A percentile compares a stretch with the other conserved stretches of the same genome.
Evolutionary conservation across 1,140 invertebrate species (phyloP).

Genomic region (Trachymyrmex septentrionalis): DNA sequence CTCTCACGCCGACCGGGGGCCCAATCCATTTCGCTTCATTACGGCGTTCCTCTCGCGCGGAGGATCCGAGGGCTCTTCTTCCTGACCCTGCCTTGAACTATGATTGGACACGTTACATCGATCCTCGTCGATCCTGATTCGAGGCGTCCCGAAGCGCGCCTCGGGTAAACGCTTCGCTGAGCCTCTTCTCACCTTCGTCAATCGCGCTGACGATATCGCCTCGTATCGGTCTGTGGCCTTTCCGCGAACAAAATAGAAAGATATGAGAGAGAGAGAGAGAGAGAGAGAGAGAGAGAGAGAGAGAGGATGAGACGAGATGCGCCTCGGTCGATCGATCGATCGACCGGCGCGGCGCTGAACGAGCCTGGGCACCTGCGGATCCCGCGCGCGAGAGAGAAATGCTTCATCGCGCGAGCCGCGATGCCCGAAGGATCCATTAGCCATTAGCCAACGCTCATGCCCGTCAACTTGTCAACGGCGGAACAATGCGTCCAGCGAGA

Average conservation of each 20-base stretch:
- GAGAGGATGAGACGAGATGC: neutral
- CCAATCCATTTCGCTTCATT: constrained; percentile 77
- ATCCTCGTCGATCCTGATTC: constrained; percentile 68
- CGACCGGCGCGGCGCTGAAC: neutral
- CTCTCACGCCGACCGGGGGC: constrained; percentile 25
- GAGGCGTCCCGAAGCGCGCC: constrained; percentile 55
- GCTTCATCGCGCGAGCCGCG: constrained; percentile 40
- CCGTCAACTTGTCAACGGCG: constrained; percentile 75
- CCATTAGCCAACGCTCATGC: constrained; percentile 78
- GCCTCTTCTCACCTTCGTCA: constrained; percentile 69
- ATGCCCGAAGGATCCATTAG: constrained; percentile 76
- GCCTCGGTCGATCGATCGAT: constrained; percentile 29
- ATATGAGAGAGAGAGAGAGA: constrained; percentile 36
- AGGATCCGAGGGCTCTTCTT: constrained; percentile 65
- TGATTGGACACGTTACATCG: constrained; percentile 71
- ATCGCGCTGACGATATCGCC: constrained; percentile 56
- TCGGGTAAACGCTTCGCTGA: constrained; percentile 62
- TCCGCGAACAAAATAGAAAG: constrained; percentile 53
- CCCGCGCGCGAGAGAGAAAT: constrained; percentile 55
- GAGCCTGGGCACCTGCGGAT: constrained; percentile 53
- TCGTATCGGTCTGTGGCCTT: constrained; percentile 44
- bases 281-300: constrained; percentile 35
- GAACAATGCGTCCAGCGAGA: constrained; percentile 72
- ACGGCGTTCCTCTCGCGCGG: constrained; percentile 52
- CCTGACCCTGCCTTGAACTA: constrained; percentile 76